Conservation (phyloP, 2,113 vertebrate genomes). For the Scalopus aquaticus region DNA sequence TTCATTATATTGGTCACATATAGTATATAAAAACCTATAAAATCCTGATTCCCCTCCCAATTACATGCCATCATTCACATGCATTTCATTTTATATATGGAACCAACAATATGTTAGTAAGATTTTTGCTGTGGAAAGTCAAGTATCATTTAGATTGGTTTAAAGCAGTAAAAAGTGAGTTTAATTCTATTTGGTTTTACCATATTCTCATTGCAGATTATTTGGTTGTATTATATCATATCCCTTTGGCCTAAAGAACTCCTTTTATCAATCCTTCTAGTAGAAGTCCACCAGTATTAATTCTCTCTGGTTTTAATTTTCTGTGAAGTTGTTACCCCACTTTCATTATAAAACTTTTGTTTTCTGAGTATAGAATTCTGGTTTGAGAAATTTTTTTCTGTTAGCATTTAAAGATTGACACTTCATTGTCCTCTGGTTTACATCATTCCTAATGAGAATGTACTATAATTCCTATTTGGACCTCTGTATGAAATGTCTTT, state of each 20-base stretch:
- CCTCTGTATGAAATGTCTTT: background rate
- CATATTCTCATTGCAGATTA: background rate
- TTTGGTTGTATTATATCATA: background rate
- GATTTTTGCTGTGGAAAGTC: background rate
- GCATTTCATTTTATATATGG: background rate
- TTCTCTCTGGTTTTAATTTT: background rate
- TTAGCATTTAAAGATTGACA: background rate
- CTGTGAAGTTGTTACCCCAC: background rate
- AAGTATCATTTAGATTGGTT: background rate
- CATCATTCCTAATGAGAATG: background rate
- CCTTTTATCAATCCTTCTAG: background rate
- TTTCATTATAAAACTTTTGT: background rate
- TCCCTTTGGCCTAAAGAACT: background rate
- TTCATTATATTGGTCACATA: background rate
- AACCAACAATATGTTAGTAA: background rate
- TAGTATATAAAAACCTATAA: background rate
- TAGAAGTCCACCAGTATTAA: background rate
- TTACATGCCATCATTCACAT: too few species aligned
- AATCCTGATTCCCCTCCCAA: background rate
- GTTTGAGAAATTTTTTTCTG: background rate
- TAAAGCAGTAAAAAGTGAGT: background rate
- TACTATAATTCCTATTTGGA: background rate
- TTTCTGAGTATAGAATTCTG: background rate
- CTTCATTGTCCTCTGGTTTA: too few species aligned
- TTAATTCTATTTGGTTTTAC: background rate